These are phyloP conservation scores for Melanotaenia boesemani DNA, from an alignment of 2,797 vertebrate genomes.

Conservation along the genomic window DNA sequence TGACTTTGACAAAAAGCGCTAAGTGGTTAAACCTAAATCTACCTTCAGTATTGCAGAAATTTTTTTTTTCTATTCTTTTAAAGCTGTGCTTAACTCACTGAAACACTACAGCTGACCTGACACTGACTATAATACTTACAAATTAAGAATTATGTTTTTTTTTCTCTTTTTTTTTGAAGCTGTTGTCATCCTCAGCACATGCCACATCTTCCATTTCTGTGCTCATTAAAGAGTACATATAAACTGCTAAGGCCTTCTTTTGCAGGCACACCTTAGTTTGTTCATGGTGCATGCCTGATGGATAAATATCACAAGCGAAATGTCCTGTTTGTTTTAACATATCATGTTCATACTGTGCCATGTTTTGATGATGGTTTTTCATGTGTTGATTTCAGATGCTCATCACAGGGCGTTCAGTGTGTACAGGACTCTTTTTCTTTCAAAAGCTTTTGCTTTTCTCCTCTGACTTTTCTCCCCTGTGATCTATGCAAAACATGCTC, in stretches of 20 bases:
- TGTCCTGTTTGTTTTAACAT: constrained; percentile 18
- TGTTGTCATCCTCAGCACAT: too few species aligned
- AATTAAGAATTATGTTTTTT: background rate
- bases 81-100: constrained; percentile 9
- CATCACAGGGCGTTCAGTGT: constrained; percentile 21
- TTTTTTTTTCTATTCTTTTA: background rate
- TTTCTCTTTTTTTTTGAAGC: background rate
- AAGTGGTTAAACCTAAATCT: constrained; percentile 29
- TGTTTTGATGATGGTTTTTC: constrained; percentile 23
- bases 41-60: constrained; percentile 3
- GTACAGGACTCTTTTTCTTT: constrained; percentile 22
- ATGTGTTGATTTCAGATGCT: constrained; percentile 23
- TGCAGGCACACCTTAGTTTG: too few species aligned
- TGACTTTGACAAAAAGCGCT: constrained; percentile 14
- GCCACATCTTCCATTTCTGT: constrained; percentile 1
- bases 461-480: constrained; percentile 56
- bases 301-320: background rate
- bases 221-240: background rate
- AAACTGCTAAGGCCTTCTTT: background rate
- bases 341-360: constrained; percentile 32
- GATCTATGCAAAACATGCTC: constrained; percentile 86
- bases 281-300: background rate
- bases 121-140: background rate
- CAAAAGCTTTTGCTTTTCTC: constrained; percentile 17
- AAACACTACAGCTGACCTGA: constrained; percentile 34